A percentile compares a stretch with the other conserved stretches of the same genome.
Conservation (phyloP, 92 coral and sea anemone species). For the Porites evermanni region DNA sequence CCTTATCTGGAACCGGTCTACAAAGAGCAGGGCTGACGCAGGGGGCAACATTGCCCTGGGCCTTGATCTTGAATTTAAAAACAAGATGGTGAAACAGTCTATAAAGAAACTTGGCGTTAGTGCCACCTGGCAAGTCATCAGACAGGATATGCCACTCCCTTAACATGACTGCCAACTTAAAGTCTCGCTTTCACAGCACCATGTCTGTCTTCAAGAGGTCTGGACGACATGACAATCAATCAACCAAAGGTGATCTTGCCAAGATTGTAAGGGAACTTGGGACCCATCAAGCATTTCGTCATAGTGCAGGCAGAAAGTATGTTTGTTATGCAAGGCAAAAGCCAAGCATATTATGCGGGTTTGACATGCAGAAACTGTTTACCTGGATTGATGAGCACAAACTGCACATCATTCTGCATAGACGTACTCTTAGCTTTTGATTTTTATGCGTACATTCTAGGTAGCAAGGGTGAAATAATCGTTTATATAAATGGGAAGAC, state of each 20-base stretch:
- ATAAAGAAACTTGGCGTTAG: too few species aligned
- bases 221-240: conserved; percentile 64
- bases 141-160: conserved; percentile 77
- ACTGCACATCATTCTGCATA: conserved; percentile 66
- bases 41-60: conserved; percentile 81
- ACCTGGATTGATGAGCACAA: conserved; percentile 76
- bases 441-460: not conserved
- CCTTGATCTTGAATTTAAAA: conserved; percentile 62
- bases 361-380: conserved; percentile 73
- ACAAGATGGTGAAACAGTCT: too few species aligned
- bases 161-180: conserved; percentile 63
- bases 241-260: conserved; percentile 64
- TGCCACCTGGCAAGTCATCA: conserved; percentile 21
- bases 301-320: conserved; percentile 70
- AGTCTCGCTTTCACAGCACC: conserved; percentile 59
- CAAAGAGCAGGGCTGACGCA: conserved; percentile 70
- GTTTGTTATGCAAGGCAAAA: conserved; percentile 38
- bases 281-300: conserved; percentile 60
- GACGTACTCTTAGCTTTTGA: conserved; percentile 37
- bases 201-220: conserved; percentile 69
- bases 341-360: conserved; percentile 71
- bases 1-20: conserved; percentile 75
- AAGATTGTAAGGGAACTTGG: conserved; percentile 68
- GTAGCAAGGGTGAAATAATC: not conserved
- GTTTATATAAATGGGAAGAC: not conserved